A percentile compares a stretch with the other conserved stretches of the same genome.
Evolutionary conservation across 2,888 invertebrate genomes (phyloP).

Genomic region (Scelioninae gen. 1): DNA sequence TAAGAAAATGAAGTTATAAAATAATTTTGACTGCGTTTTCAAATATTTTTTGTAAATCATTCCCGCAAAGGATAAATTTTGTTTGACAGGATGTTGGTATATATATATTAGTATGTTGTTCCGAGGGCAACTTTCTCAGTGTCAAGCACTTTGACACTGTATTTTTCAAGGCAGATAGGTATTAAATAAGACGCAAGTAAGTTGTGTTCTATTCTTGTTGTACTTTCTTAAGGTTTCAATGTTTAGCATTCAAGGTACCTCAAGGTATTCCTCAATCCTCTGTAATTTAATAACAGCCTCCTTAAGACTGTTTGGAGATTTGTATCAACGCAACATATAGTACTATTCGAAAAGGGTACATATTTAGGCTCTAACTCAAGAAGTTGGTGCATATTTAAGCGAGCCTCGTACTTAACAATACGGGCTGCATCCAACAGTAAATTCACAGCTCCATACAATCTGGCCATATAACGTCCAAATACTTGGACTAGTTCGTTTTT

Average conservation of each 20-base stretch:
- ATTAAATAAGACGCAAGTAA: slow-evolving; percentile 70
- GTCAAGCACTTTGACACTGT: slow-evolving; percentile 71
- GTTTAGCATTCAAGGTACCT: slow-evolving; percentile 77
- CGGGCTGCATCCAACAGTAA: slow-evolving; percentile 82
- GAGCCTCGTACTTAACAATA: slow-evolving; percentile 71
- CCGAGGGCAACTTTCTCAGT: slow-evolving; percentile 61
- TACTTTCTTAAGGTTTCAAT: slow-evolving; percentile 79
- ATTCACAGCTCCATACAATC: slow-evolving; percentile 71
- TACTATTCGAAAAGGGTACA: slow-evolving; percentile 74
- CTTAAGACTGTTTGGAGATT: slow-evolving; percentile 84
- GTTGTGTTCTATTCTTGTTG: slow-evolving; percentile 75
- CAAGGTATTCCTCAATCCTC: slow-evolving; percentile 83
- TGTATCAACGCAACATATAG: slow-evolving; percentile 75
- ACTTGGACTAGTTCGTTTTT: slow-evolving; percentile 82
- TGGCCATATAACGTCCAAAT: slow-evolving; percentile 70
- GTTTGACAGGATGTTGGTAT: too few species aligned
- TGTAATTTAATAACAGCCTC: slow-evolving; percentile 81
- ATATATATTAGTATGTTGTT: slow-evolving; percentile 21
- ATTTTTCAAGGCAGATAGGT: slow-evolving; percentile 68
- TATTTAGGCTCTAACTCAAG: slow-evolving; percentile 73
- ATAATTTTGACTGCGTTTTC: too few species aligned
- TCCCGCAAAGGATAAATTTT: too few species aligned
- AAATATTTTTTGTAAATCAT: too few species aligned
- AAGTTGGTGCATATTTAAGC: slow-evolving; percentile 69
- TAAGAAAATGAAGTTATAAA: too few species aligned